Percentiles rank a stretch among this genome's conserved stretches.
phyloP scores from a whole-genome alignment of 2,888 invertebrate genomes.

The Sthenelais limicola region DNA sequence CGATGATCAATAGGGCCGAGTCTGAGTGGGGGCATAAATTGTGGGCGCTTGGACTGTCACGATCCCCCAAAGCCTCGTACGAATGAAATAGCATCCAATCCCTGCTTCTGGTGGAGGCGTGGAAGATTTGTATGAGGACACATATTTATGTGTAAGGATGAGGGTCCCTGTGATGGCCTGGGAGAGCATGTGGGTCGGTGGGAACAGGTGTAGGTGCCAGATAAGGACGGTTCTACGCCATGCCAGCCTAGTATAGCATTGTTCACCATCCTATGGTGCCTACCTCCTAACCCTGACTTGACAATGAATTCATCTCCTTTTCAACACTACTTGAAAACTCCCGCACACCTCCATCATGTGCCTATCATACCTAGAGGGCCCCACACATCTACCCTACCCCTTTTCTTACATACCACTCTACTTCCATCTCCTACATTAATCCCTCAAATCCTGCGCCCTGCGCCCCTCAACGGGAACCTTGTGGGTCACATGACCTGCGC shows the following conservation, averaged over 20 bases:
- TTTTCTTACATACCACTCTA: too few species aligned
- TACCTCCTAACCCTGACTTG: too few species aligned
- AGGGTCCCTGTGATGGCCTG: neutral
- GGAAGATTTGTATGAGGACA: constrained; percentile 33
- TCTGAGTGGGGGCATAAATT: constrained; percentile 14
- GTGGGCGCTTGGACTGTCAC: constrained; percentile 1
- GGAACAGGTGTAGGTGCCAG: neutral
- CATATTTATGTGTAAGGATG: constrained; percentile 33
- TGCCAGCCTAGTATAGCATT: too few species aligned
- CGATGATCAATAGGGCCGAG: neutral
- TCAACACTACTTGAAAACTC: neutral
- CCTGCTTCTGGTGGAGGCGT: neutral
- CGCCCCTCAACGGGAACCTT: neutral
- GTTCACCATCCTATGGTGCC: too few species aligned
- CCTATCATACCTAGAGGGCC: neutral
- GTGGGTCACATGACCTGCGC: constrained; percentile 3
- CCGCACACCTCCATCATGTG: constrained; percentile 1
- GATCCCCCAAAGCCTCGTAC: constrained; percentile 24
- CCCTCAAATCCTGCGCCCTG: too few species aligned
- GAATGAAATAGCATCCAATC: constrained; percentile 13
- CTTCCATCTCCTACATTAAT: too few species aligned
- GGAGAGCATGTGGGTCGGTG: neutral
- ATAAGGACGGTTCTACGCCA: constrained; percentile 3
- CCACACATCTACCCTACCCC: neutral
- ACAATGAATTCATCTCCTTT: neutral